These are phyloP conservation scores for Brachionus rotundiformis DNA, from an alignment of 1,140 invertebrate species.

Conservation along the genomic window DNA sequence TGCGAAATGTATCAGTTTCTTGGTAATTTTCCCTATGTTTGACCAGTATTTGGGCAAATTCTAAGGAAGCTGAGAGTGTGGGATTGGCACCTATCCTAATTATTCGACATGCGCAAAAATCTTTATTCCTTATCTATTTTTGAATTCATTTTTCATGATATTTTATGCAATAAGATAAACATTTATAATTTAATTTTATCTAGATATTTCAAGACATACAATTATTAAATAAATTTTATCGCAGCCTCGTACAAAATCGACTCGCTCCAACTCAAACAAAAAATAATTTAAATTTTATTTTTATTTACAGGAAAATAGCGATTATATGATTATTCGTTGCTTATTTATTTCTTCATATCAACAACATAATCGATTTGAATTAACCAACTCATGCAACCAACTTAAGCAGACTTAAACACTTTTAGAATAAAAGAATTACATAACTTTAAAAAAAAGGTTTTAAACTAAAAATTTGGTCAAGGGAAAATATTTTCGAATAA, in stretches of 20 bases:
- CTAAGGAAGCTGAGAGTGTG: neutral
- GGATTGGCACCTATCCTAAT: neutral
- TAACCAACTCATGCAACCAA: neutral
- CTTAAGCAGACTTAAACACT: neutral
- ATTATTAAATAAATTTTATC: neutral
- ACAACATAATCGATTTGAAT: neutral
- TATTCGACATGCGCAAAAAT: neutral
- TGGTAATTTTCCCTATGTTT: too few species aligned
- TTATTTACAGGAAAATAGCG: neutral
- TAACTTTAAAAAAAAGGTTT: neutral
- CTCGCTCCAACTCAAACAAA: neutral
- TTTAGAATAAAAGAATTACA: neutral
- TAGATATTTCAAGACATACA: neutral
- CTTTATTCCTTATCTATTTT: neutral
- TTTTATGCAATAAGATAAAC: neutral
- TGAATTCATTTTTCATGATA: neutral
- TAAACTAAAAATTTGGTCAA: too few species aligned
- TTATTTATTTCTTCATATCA: constrained; percentile 12
- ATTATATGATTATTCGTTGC: constrained; percentile 9
- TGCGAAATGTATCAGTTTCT: neutral
- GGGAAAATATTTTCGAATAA: too few species aligned
- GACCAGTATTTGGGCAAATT: too few species aligned
- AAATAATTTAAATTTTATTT: neutral
- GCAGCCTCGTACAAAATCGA: constrained; percentile 1
- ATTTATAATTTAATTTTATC: constrained; percentile 1